Base-by-base conservation (phyloP, 1,140 invertebrate genomes). In the Phocides pigmalion region DNA sequence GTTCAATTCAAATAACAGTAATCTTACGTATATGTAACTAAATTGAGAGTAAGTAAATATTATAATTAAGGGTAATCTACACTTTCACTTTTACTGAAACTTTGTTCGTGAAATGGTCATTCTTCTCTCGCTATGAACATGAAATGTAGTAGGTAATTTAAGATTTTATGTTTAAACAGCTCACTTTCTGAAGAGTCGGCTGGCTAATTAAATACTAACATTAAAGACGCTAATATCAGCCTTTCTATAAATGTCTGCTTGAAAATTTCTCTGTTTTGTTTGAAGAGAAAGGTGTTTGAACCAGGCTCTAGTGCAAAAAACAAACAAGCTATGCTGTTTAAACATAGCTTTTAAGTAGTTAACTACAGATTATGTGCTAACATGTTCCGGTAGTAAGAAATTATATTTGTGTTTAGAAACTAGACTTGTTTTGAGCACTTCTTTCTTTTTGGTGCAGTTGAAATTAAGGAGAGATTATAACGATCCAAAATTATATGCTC, bases 241-340 rank as follows among this genome's bases (percentile, higher is more conserved):
- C 74, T 76, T 76, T 76, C 71, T 73, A 70, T 51, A 44, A 39
- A 65, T 53, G 15, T 59, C 49, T 49, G 53, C 62, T 56, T 39
- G 51, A 44, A 49, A 62, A 64, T 37, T 22, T 37, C 58, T 14
- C 56, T 59, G 42, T 49, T 25, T 74, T 77, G 64, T 81, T 79
- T 75, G 64, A 77, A 70, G 74, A 79, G 81, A 83, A 83, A 83
- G 78, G 66, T 62, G 66, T 49, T 66, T 59, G 39, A 66, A 65
- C 37, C 46, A 70, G 66, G 25, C 65, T 15, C 17, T 49, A 39
- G 0, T 47, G 17, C 32, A 49, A 20, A 37, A 47, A 61, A 37
- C 58, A 49, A 46, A 61, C 17, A 46, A 41, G 14, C 44, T 49
- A 46, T 12, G 58, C 28, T 35, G 51, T 63, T 56, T 49, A 62